Conservation (phyloP, 1,140 invertebrate genomes). For the Halotydeus destructor region DNA sequence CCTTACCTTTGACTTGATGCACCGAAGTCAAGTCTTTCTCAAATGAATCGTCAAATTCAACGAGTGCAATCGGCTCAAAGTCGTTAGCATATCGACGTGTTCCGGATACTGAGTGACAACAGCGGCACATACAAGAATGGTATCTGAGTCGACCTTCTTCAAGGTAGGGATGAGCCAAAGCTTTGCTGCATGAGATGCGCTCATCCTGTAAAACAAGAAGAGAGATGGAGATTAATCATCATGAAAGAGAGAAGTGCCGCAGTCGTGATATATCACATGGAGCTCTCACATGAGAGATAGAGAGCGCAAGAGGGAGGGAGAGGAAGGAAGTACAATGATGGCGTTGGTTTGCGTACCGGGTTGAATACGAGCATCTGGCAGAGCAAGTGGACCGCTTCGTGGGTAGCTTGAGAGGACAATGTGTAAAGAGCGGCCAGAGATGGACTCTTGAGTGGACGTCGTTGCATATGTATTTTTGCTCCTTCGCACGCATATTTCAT, state of each 20-base stretch:
- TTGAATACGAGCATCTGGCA: constrained; percentile 95
- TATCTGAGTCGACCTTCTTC: constrained; percentile 92
- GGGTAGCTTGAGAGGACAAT: constrained; percentile 71
- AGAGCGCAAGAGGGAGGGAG: neutral
- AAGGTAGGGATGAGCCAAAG: constrained; percentile 83
- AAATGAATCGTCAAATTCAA: constrained; percentile 80
- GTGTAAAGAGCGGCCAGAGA: constrained; percentile 75
- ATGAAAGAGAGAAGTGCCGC: constrained; percentile 7
- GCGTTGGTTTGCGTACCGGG: constrained; percentile 44
- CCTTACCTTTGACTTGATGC: constrained; percentile 75
- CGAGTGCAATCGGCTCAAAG: constrained; percentile 70
- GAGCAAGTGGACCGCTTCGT: constrained; percentile 91
- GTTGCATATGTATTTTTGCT: constrained; percentile 74
- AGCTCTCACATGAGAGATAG: neutral
- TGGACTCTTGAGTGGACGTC: constrained; percentile 63
- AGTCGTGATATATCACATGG: neutral
- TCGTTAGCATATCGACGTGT: constrained; percentile 67
- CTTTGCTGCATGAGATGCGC: constrained; percentile 77
- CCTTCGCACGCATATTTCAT: constrained; percentile 91
- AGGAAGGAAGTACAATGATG: too few relatives aligned
- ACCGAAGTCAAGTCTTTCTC: constrained; percentile 76
- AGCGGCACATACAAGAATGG: constrained; percentile 99
- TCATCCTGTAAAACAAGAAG: constrained; percentile 75
- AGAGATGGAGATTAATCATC: too few relatives aligned
- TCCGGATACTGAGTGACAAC: constrained; percentile 49